Base-by-base conservation (phyloP, 2,797 vertebrate genomes). In the Clarias platycephalus region DNA sequence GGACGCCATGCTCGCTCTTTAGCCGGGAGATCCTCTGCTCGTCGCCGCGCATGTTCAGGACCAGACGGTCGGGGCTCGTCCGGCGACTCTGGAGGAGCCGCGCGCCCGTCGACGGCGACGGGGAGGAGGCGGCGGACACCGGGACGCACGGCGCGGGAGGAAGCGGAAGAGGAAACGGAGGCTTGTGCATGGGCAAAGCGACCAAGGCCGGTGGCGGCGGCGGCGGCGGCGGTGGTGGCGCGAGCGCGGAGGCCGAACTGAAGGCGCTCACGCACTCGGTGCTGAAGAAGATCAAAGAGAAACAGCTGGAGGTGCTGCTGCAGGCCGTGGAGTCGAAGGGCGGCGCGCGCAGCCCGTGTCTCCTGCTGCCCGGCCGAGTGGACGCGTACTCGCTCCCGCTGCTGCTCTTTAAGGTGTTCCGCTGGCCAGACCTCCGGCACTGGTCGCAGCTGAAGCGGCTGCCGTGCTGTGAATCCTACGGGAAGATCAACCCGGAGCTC, bases 1-100 rank as follows among this genome's bases (percentile, higher is more conserved):
- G 97, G 96, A 96, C 96, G 96, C 94, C 95, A 97, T 97, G 97
- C 96, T 95, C 97, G 96, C 95, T 97, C 95, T 95, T 96, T 98
- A 98, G 97, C 97, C 96, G 97, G 96, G 95, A 93, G 95, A 95
- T 94, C 95, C 93, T 96, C 94, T 83, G 81, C 81, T 95, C 96
- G 94, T 95, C 96, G 94, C 97, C 96, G 97, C 97, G 97, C 95
- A 98, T 98, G 97, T 98, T 98, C 95, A 97, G 97, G 97, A 98
- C 97, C 97, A 98, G 97, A 98, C 97, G 97, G 93, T 97, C 97
- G 95, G 95, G 96, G 95, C 97, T 98, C 94, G 96, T 98, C 94
- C 97, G 97, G 95, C 96, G 97, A 96, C 97, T 98, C 92, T 98
- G 97, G 97, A 95, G 97, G 95, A 98, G 96, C 95, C 97, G 97